These are phyloP conservation scores for Xerus rutilus DNA, from an alignment of 2,797 vertebrate species.

Conservation along the genomic window DNA sequence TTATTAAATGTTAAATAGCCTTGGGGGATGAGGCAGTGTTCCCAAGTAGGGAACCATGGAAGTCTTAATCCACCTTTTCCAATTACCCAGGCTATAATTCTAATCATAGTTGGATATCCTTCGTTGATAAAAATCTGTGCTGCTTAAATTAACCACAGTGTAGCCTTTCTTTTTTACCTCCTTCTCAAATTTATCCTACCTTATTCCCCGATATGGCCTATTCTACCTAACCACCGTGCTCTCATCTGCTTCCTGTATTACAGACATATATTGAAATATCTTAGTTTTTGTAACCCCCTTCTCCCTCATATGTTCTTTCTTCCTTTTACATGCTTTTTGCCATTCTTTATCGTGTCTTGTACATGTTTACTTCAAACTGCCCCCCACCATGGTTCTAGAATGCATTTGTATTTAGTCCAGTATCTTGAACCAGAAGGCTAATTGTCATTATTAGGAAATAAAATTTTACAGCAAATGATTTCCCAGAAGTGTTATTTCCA, in stretches of 20 bases:
- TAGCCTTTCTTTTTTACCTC: not conserved
- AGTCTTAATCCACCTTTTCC: not conserved
- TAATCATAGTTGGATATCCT: not conserved
- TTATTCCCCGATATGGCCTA: not conserved
- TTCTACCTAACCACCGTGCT: not conserved
- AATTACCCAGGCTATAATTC: not conserved
- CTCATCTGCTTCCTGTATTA: not conserved
- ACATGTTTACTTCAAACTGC: not conserved
- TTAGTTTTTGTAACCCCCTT: not conserved
- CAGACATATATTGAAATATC: not conserved
- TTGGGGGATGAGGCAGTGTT: conserved; percentile 17
- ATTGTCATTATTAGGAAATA: not conserved
- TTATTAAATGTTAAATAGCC: conserved; percentile 69
- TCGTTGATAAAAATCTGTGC: not conserved
- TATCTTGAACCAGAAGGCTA: not conserved
- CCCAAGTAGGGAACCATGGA: not conserved
- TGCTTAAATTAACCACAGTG: not conserved
- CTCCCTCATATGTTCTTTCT: not conserved
- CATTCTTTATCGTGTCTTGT: not conserved
- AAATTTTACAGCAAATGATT: not conserved
- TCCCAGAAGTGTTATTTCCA: not conserved
- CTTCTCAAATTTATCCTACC: not conserved
- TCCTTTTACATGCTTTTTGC: not conserved
- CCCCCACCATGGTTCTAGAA: not conserved
- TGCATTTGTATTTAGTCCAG: not conserved